Percentiles rank a stretch among this genome's conserved stretches.
Conservation (phyloP, 2,797 vertebrate genomes). For the Acipenser transmontanus region DNA sequence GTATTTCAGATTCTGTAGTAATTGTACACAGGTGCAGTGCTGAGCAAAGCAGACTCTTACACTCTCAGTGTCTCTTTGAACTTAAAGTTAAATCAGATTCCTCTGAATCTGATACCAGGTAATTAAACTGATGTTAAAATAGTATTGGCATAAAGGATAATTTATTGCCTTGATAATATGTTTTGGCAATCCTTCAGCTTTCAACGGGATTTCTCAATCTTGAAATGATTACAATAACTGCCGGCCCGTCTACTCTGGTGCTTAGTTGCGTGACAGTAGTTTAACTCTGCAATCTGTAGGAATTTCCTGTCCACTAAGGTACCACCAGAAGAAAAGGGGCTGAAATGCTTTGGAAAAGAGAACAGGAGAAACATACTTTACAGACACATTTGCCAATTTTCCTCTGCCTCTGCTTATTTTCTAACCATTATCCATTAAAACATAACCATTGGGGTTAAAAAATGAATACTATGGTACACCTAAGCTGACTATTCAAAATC, state of each 20-base stretch:
- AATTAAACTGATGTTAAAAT: slow-evolving; percentile 2
- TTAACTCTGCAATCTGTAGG: neutral
- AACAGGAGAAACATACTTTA: neutral
- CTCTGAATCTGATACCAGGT: neutral
- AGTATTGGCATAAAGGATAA: slow-evolving; percentile 5
- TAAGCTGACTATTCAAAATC: too few relatives aligned
- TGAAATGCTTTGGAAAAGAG: neutral
- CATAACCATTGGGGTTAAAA: too few relatives aligned
- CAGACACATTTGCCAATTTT: too few relatives aligned
- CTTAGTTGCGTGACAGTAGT: neutral
- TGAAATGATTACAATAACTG: neutral
- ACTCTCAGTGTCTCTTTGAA: neutral
- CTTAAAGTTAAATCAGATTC: neutral
- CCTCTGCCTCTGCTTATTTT: too few relatives aligned
- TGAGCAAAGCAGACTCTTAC: neutral
- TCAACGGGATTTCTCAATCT: neutral
- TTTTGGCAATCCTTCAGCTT: neutral
- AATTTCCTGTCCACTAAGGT: slow-evolving; percentile 11
- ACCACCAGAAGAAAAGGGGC: neutral
- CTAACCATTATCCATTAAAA: too few relatives aligned
- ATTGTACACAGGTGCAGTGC: too few relatives aligned
- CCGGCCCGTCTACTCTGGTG: neutral
- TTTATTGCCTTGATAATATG: slow-evolving; percentile 3
- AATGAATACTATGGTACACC: too few relatives aligned
- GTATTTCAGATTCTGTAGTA: too few relatives aligned